Evolutionary conservation across 2,888 invertebrate genomes (phyloP), one percentile per base, ranked within the genome.

Genomic region (Aspidiotus destructor): DNA sequence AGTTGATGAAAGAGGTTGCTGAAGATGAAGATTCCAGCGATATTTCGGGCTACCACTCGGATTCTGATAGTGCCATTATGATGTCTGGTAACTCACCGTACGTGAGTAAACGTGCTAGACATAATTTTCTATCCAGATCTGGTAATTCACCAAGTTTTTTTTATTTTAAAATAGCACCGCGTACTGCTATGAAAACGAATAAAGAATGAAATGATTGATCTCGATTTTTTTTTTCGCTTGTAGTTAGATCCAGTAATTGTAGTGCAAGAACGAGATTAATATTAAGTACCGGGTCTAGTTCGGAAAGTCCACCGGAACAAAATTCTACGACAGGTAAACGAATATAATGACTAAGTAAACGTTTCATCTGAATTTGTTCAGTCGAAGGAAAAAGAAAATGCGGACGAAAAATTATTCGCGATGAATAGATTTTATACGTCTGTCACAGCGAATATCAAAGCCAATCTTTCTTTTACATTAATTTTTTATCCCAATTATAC

Each of bases 31-130:
- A 83, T 74, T 82, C 82, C 73, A 89, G 89, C 75, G 90, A 91
- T 73, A 78, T 81, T 70, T 80, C 80, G 73, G 90, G 90, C 15
- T 91, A 91, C 77, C 90, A 91, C 75, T 89, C 89, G 0, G 91
- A 90, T 77, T 85, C 87, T 16, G 90, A 90, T 73, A 80, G 80
- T 16, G 78, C 79, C 68, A 78, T 80, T 70, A 79, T 79, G 79
- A 79, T 79, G 76, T 79, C 79, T 5, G 79, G 79, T 16, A 80
- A 80, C 72, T 79, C 79, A 0, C 80, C 79, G 5, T 80, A 77
- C 72, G 77, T 79, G 71, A 77, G 77, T 72, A 79, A 79, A 63
- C 74, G 78, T 68, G 79, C 79, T 41, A 75, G 80, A n/a, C 79
- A 79, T 74, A 79, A 79, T 74, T 78, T 80, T 73, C 76, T 80